Evolutionary conservation across 2,888 invertebrate species (phyloP).

Genomic region (Ischnus inquisitorius): DNA sequence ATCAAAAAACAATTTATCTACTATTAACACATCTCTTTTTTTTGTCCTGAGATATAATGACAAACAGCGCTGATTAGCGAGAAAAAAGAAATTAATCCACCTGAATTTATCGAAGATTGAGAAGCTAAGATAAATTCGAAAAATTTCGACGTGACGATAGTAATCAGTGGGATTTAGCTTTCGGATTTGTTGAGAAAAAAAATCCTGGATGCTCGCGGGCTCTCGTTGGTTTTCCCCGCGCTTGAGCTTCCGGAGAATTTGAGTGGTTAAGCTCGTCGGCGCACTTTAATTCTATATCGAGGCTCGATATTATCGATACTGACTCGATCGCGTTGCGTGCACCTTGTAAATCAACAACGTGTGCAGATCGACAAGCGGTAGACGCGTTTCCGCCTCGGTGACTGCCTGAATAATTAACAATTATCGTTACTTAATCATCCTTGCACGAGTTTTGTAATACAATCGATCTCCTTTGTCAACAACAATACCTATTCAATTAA

Average conservation of each 20-base stretch:
- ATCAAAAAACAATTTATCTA: too few species aligned
- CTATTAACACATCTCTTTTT: too few species aligned
- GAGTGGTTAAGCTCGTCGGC: neutral
- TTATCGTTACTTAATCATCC: constrained; percentile 10
- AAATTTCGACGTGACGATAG: neutral
- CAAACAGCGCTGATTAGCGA: neutral
- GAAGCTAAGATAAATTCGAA: neutral
- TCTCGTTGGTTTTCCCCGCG: constrained; percentile 19
- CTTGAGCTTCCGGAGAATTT: constrained; percentile 19
- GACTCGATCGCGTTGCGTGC: constrained; percentile 6
- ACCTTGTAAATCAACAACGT: constrained; percentile 36
- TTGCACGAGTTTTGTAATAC: neutral
- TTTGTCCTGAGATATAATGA: too few species aligned
- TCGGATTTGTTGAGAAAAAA: constrained; percentile 3
- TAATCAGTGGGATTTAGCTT: neutral
- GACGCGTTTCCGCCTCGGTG: neutral
- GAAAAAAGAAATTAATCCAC: neutral
- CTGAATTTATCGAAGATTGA: neutral
- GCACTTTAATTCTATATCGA: neutral
- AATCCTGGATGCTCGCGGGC: neutral
- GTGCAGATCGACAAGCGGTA: neutral
- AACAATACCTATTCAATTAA: constrained; percentile 11
- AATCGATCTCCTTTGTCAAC: constrained; percentile 1
- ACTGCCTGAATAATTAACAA: constrained; percentile 26
- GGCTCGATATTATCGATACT: constrained; percentile 20